A percentile compares a stretch with the other conserved stretches of the same genome.
phyloP scores from a whole-genome alignment of 2,888 invertebrate species.

The Sesia apiformis region DNA sequence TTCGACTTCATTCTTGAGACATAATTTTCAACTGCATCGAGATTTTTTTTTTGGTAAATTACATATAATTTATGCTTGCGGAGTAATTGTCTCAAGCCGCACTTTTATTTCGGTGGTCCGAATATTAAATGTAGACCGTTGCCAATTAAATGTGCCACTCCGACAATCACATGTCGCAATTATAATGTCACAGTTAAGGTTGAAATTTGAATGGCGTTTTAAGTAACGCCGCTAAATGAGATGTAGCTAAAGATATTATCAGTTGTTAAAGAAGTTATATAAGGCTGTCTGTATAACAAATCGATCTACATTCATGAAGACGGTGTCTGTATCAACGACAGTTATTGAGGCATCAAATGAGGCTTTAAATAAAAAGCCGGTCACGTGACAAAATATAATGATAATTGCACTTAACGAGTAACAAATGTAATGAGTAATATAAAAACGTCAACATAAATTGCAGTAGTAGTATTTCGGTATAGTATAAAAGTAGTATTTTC shows the following conservation, averaged over 20 bases:
- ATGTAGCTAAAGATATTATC: not conserved
- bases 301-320: not conserved
- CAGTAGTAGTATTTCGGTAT: too few relatives aligned
- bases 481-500: too few relatives aligned
- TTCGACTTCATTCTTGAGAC: constrained; percentile 10
- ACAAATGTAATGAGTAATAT: too few relatives aligned
- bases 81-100: constrained; percentile 26
- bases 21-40: constrained; percentile 7
- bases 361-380: too few relatives aligned
- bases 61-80: constrained; percentile 39
- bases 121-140: constrained; percentile 30
- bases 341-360: not conserved
- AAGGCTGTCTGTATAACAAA: constrained; percentile 1
- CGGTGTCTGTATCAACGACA: not conserved
- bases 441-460: too few relatives aligned
- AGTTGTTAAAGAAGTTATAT: not conserved
- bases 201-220: constrained; percentile 10
- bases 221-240: not conserved
- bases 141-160: constrained; percentile 17
- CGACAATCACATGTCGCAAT: constrained; percentile 15
- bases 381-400: too few relatives aligned
- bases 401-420: too few relatives aligned
- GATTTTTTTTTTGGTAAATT: constrained; percentile 28
- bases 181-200: constrained; percentile 20
- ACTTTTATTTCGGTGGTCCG: constrained; percentile 41